Evolutionary conservation across 2,113 vertebrate genomes (phyloP).

Genomic region (Dasyurus viverrinus): DNA sequence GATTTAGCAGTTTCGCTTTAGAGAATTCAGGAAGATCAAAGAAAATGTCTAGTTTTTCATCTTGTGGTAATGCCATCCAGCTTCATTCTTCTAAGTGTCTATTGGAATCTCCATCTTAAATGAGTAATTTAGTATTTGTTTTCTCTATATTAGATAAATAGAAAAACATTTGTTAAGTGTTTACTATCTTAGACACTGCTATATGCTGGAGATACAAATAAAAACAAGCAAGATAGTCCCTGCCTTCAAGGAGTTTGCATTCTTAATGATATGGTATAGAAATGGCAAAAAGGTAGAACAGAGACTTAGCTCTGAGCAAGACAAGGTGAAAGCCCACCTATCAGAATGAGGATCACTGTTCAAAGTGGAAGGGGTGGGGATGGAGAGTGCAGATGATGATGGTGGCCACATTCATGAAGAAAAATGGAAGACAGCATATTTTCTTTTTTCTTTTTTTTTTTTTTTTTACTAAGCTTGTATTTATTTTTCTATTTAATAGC

Average conservation of each 20-base stretch:
- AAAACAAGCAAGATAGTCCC: neutral
- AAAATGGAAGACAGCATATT: neutral
- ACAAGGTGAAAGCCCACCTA: neutral
- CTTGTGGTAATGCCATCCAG: neutral
- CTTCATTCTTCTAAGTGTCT: neutral
- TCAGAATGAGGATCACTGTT: neutral
- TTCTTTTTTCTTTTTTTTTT: too few species aligned
- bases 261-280: neutral
- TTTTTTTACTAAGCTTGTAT: too few species aligned
- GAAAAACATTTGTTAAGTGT: too few species aligned
- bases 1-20: neutral
- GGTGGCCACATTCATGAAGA: neutral
- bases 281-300: neutral
- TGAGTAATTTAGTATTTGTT: neutral
- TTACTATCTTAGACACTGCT: too few species aligned
- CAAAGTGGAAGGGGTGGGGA: neutral
- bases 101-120: neutral
- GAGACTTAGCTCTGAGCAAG: neutral
- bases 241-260: neutral
- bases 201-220: too few species aligned
- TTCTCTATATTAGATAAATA: too few species aligned
- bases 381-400: neutral
- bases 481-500: too few species aligned
- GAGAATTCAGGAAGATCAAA: neutral
- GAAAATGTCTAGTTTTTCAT: neutral